Evolutionary conservation across 2,888 invertebrate genomes (phyloP), one percentile per base, ranked within the genome.

Genomic region (Lepidochrysops patricia): DNA sequence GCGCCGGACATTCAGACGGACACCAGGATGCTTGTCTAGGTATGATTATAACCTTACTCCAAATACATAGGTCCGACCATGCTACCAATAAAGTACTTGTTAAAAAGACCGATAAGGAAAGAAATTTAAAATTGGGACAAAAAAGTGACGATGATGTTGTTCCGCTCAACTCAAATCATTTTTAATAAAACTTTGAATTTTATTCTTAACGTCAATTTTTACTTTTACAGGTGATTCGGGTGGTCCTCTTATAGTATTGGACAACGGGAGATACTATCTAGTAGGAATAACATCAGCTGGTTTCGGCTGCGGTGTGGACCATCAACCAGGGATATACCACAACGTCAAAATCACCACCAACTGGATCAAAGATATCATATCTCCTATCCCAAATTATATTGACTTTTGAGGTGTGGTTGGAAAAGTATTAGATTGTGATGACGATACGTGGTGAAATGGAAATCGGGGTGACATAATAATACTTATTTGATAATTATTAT

Each of bases 251-350:
- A 91, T 95, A 67, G 91, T 95, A 0, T 80, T 92, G 57, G 92
- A 94, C 67, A 90, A 88, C 54, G 95, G 94, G 0, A 87, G 94
- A 2, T 96, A 94, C 90, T 94, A 94, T 61, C 82, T 96, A 9
- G 94, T 93, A 4, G 96, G 96, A 12, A 95, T 96, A 65, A 96
- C 95, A 0, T 95, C 95, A 26, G 96, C 96, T 0, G 96, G 96
- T 4, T 96, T 96, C 75, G 96, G 96, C 54, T 96, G 96, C 74
- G 96, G 95, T 0, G 94, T 95, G 12, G 94, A 95, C 72, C 93
- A 94, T 72, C 96, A 96, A 78, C 96, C 96, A 0, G 96, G 96
- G 29, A 96, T 96, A 69, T 96, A 96, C 80, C 96, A 96, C 78
- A 94, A 94, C 74, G 93, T 96, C 1, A 91, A 92, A 68, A 90